These are phyloP conservation scores for Psephotus haematonotus DNA, from an alignment of 2,113 vertebrate species.

Conservation along the genomic window DNA sequence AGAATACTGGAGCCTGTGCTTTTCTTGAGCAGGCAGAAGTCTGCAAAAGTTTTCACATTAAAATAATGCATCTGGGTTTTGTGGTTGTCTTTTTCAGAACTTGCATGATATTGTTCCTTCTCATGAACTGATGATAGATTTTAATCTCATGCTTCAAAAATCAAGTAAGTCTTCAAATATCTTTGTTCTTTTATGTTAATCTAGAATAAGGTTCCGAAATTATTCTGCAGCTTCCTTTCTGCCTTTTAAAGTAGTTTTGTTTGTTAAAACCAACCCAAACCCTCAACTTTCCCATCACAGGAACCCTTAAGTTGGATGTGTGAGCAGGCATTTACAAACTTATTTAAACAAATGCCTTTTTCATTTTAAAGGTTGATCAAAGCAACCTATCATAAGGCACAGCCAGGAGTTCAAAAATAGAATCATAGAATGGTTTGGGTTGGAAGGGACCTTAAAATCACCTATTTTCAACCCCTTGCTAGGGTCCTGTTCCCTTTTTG, in stretches of 20 bases:
- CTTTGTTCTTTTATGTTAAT: not conserved
- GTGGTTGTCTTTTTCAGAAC: conserved; percentile 65
- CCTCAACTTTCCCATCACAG: not conserved
- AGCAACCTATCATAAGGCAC: not conserved
- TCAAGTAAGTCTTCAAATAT: conserved; percentile 78
- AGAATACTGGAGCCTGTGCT: not conserved
- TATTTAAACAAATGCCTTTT: not conserved
- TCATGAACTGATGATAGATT: conserved; percentile 92
- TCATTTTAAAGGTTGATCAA: not conserved
- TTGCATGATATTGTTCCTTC: conserved; percentile 85
- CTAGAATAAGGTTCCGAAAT: not conserved
- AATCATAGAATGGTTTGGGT: not conserved
- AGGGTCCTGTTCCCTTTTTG: not conserved
- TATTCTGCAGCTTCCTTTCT: not conserved
- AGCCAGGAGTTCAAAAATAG: not conserved
- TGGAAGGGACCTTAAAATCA: not conserved
- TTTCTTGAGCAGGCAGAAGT: not conserved
- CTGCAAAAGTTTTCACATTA: not conserved
- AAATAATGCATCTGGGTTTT: not conserved
- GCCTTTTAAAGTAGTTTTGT: not conserved
- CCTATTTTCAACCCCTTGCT: not conserved
- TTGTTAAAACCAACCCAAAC: not conserved
- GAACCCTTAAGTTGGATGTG: not conserved
- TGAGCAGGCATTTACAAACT: not conserved
- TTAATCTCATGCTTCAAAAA: conserved; percentile 79